Percentiles rank a stretch among this genome's conserved stretches.
Conservation (phyloP, 2,888 invertebrate species). For the Oxystoma pomonae region DNA sequence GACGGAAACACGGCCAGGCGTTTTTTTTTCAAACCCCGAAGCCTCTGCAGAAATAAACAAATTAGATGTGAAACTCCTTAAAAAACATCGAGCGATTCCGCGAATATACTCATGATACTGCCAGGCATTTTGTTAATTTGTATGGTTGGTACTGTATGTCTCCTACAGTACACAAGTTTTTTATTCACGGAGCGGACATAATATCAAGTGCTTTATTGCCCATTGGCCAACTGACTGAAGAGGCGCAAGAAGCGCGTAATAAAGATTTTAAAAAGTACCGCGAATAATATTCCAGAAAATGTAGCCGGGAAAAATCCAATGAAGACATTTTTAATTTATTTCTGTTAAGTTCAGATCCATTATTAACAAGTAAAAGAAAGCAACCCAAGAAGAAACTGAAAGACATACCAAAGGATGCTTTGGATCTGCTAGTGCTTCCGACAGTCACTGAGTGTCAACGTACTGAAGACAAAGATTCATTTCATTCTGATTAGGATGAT, state of each 20-base stretch:
- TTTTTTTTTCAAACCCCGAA: constrained; percentile 9
- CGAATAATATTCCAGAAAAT: constrained; percentile 15
- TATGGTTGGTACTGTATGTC: constrained; percentile 30
- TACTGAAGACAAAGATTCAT: too few species aligned
- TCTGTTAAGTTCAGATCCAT: neutral
- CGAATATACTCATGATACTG: constrained; percentile 19
- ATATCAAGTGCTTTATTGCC: constrained; percentile 23
- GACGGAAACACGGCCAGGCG: constrained; percentile 26
- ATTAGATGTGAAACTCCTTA: neutral
- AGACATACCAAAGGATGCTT: too few species aligned
- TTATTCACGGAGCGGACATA: constrained; percentile 27
- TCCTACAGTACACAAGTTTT: constrained; percentile 24
- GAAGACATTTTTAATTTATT: constrained; percentile 12
- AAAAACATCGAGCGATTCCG: constrained; percentile 20
- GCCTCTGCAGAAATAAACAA: neutral
- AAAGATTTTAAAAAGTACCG: constrained; percentile 24
- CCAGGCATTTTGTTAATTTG: constrained; percentile 20
- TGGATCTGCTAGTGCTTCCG: too few species aligned
- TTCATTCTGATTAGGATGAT: too few species aligned
- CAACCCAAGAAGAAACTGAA: constrained; percentile 1
- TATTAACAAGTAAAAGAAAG: neutral
- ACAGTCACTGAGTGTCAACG: too few species aligned
- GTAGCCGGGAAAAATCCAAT: constrained; percentile 19
- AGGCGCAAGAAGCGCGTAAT: constrained; percentile 28
- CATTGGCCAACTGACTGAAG: constrained; percentile 27